Evolutionary conservation across 2,113 vertebrate species (phyloP).

Genomic region (Rana temporaria): DNA sequence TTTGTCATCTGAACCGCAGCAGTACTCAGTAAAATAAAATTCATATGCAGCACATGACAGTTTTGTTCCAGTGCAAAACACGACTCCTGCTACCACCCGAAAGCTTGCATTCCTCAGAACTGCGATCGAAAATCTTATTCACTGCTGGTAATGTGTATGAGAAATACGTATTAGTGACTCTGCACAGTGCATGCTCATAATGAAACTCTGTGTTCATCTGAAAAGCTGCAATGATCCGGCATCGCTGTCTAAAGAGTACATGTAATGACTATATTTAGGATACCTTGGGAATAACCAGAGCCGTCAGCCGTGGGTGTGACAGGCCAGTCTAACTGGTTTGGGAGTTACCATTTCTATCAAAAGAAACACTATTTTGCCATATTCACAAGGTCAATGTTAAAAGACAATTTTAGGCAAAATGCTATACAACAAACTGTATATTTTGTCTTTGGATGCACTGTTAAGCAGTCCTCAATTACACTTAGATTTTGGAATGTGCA

Average conservation of each 20-base stretch:
- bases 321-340: slow-evolving; percentile 22
- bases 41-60: background rate
- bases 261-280: slow-evolving; percentile 23
- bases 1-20: slow-evolving; percentile 9
- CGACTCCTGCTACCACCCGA: background rate
- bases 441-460: too few species aligned
- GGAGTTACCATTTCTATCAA: slow-evolving; percentile 19
- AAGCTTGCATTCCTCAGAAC: background rate
- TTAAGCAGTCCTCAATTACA: too few species aligned
- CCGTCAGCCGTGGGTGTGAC: slow-evolving; percentile 1
- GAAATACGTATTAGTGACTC: background rate
- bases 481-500: too few species aligned
- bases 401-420: too few species aligned
- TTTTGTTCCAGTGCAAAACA: background rate
- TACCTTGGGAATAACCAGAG: background rate
- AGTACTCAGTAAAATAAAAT: background rate
- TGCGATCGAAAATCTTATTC: background rate
- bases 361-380: background rate
- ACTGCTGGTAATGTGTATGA: background rate
- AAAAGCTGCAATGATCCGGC: background rate
- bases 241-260: background rate
- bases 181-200: background rate
- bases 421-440: too few species aligned
- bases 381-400: background rate
- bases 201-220: background rate